Evolutionary conservation across 2,113 vertebrate species (phyloP).

Genomic region (Platichthys flesus): DNA sequence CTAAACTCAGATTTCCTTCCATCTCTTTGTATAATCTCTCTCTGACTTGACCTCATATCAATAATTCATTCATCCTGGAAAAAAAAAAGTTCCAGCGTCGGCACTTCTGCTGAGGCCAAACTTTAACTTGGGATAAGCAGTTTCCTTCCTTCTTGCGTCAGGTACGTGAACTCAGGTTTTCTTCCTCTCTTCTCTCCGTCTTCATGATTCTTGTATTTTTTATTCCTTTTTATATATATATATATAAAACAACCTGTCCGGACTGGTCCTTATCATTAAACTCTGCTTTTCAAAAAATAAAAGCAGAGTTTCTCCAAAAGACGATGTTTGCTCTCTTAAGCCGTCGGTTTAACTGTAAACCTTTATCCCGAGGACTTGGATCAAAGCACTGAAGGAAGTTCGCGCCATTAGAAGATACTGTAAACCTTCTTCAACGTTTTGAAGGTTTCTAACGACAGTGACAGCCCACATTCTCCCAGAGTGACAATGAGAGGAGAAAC

Average conservation of each 20-base stretch:
- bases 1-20: slow-evolving; percentile 55
- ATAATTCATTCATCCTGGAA: slow-evolving; percentile 67
- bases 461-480: too few relatives aligned
- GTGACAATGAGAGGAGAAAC: neutral
- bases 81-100: slow-evolving; percentile 41
- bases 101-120: slow-evolving; percentile 47
- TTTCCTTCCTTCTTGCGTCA: slow-evolving; percentile 24
- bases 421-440: neutral
- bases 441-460: neutral
- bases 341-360: neutral
- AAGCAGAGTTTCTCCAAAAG: too few relatives aligned
- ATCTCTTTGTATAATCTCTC: slow-evolving; percentile 58
- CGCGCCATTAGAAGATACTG: neutral
- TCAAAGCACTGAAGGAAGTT: neutral
- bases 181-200: neutral
- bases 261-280: too few relatives aligned
- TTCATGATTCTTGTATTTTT: neutral
- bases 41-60: slow-evolving; percentile 69
- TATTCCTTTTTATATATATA: neutral
- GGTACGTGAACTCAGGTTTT: neutral
- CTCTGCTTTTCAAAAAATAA: too few relatives aligned
- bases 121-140: slow-evolving; percentile 32
- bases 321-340: too few relatives aligned
- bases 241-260: neutral
- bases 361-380: neutral